Evolutionary conservation across 1,140 invertebrate genomes (phyloP).

Genomic region (Heliothis subflexa): DNA sequence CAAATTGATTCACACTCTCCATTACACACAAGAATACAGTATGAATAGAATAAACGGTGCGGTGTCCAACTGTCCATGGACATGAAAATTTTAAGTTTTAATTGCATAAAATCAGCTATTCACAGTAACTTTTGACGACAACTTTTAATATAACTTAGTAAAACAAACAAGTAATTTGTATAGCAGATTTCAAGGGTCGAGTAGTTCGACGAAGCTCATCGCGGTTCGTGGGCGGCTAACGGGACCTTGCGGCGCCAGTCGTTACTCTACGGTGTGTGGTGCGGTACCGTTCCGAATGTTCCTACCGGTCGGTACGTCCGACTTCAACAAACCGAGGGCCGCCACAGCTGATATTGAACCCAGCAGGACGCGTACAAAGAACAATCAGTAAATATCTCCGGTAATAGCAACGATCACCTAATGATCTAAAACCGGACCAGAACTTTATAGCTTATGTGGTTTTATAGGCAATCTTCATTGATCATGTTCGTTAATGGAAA

Average conservation of each 20-base stretch:
- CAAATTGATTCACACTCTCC: constrained; percentile 23
- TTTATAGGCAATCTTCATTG: constrained; percentile 17
- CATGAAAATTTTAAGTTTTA: no score
- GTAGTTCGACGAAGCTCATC: constrained; percentile 51
- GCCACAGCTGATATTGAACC: constrained; percentile 25
- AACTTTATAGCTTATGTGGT: neutral
- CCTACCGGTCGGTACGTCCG: neutral
- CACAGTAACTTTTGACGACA: constrained; percentile 19
- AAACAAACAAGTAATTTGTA: constrained; percentile 56
- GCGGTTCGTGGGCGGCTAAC: constrained; percentile 64
- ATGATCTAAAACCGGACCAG: constrained; percentile 7
- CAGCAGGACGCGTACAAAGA: constrained; percentile 31
- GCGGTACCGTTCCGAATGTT: constrained; percentile 55
- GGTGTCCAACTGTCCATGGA: no score
- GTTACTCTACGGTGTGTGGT: constrained; percentile 50
- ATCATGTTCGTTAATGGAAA: constrained; percentile 16
- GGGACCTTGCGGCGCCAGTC: constrained; percentile 60
- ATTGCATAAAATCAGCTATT: neutral
- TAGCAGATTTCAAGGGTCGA: constrained; percentile 54
- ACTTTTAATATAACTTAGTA: constrained; percentile 37
- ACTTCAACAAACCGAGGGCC: neutral
- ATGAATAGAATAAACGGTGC: no score
- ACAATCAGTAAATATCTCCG: constrained; percentile 33
- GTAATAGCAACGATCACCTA: constrained; percentile 9
- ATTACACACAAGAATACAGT: neutral